These are phyloP conservation scores for Phocides pigmalion DNA, from an alignment of 1,140 invertebrate species.

Conservation along the genomic window DNA sequence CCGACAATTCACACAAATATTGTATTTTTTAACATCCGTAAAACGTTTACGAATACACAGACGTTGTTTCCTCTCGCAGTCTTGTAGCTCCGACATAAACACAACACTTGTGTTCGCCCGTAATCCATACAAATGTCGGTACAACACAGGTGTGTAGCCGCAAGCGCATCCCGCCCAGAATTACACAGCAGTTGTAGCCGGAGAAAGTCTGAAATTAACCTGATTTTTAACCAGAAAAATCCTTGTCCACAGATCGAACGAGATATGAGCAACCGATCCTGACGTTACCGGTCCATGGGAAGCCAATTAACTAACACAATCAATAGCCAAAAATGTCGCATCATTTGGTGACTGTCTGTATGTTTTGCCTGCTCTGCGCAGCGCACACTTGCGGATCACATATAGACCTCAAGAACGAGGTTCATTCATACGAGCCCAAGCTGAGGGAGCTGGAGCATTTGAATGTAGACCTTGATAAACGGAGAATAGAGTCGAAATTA, in stretches of 20 bases:
- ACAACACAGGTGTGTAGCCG: no score
- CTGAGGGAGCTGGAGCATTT: constrained; percentile 38
- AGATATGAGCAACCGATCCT: constrained; percentile 44
- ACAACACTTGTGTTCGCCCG: no score
- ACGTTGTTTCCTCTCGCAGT: no score
- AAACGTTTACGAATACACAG: no score
- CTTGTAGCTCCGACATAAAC: no score
- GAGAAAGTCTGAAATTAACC: no score
- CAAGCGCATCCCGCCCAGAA: no score
- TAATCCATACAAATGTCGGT: no score
- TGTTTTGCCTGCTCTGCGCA: constrained; percentile 91
- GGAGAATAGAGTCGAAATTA: constrained; percentile 51
- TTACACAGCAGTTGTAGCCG: no score
- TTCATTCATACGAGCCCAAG: constrained; percentile 50
- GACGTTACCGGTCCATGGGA: constrained; percentile 31
- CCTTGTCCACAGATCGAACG: constrained; percentile 64
- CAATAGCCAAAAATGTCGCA: constrained; percentile 65
- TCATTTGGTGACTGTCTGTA: constrained; percentile 89
- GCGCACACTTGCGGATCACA: constrained; percentile 89
- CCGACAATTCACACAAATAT: no score
- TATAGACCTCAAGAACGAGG: constrained; percentile 66
- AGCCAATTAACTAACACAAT: constrained; percentile 30
- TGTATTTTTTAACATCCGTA: no score
- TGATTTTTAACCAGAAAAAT: no score
- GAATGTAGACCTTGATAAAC: constrained; percentile 50